Evolutionary conservation across 2,113 vertebrate genomes (phyloP).

Genomic region (Lagenorhynchus albirostris): DNA sequence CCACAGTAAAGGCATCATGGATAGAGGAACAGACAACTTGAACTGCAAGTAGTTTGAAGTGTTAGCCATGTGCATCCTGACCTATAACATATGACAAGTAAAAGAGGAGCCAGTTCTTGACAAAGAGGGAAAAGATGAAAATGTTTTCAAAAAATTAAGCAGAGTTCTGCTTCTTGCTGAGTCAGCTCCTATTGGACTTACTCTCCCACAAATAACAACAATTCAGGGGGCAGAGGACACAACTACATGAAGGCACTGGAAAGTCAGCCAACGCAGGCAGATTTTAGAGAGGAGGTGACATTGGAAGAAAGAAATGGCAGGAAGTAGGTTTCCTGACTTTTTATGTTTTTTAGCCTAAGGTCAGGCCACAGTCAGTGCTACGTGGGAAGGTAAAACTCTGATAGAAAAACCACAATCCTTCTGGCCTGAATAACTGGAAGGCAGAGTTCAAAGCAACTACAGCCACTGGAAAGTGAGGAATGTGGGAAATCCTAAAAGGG

Average conservation of each 20-base stretch:
- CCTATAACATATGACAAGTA: background rate
- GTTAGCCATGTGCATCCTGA: background rate
- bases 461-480: background rate
- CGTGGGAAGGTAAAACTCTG: background rate
- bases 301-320: background rate
- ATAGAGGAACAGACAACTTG: background rate
- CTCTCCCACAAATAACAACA: background rate
- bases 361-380: background rate
- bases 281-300: background rate
- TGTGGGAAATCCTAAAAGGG: background rate
- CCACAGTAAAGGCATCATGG: fast-evolving
- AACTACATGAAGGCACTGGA: fast-evolving
- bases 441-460: background rate
- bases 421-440: background rate
- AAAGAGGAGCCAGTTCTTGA: background rate
- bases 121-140: background rate
- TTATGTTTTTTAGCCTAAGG: background rate
- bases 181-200: background rate
- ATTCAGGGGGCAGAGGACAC: background rate
- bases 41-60: background rate
- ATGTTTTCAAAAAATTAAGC: background rate
- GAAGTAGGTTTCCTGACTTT: background rate
- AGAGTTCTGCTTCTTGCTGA: background rate
- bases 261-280: background rate
- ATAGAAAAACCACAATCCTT: background rate